Percentiles rank a stretch among this genome's conserved stretches.
These are phyloP conservation scores for Rhaphigaster nebulosa DNA, from an alignment of 2,888 invertebrate genomes.

Conservation along the genomic window DNA sequence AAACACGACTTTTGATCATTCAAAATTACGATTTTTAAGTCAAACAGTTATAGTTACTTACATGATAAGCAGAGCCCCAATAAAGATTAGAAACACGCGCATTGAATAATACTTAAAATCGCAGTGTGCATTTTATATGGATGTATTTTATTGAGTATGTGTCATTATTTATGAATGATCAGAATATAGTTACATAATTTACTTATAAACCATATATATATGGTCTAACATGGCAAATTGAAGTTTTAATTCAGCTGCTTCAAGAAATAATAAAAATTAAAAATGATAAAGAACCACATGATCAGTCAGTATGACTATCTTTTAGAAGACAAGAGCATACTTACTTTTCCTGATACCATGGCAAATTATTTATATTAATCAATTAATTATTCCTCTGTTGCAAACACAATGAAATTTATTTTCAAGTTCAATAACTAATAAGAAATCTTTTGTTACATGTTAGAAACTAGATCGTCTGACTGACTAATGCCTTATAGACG, in stretches of 20 bases:
- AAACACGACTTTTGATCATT: neutral
- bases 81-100: neutral
- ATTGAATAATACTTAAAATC: neutral
- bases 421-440: neutral
- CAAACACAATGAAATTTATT: neutral
- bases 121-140: neutral
- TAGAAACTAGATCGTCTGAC: neutral
- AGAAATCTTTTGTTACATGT: neutral
- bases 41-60: neutral
- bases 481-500: neutral
- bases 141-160: neutral
- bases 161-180: neutral
- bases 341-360: neutral
- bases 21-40: neutral
- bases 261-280: neutral
- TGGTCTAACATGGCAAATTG: neutral
- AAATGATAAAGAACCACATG: neutral
- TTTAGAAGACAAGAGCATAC: neutral
- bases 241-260: neutral
- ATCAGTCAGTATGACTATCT: neutral
- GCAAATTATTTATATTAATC: neutral
- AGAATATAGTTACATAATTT: neutral
- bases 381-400: neutral
- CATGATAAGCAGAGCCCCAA: neutral
- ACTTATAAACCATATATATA: neutral